Evolutionary conservation across 2,113 vertebrate species (phyloP).

Genomic region (Takifugu flavidus): DNA sequence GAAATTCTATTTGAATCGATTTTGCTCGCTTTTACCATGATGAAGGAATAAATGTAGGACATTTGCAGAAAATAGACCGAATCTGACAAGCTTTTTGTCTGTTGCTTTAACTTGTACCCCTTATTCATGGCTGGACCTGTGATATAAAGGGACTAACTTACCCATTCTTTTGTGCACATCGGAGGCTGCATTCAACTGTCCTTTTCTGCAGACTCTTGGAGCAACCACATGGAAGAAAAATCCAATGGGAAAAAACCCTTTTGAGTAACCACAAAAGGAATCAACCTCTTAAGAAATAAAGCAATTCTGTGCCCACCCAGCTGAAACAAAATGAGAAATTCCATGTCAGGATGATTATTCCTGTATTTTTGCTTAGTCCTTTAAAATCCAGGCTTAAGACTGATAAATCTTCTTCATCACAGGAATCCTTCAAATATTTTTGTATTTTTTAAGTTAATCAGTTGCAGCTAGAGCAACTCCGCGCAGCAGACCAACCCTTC

Average conservation of each 20-base stretch:
- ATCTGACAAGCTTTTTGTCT: slow-evolving; percentile 63
- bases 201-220: slow-evolving; percentile 85
- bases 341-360: slow-evolving; percentile 74
- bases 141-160: slow-evolving; percentile 87
- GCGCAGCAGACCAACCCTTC: slow-evolving; percentile 56
- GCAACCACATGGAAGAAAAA: slow-evolving; percentile 88
- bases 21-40: slow-evolving; percentile 3
- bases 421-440: slow-evolving; percentile 61
- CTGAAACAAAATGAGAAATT: slow-evolving; percentile 76
- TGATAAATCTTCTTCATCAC: slow-evolving; percentile 40
- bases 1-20: slow-evolving; percentile 15
- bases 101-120: slow-evolving; percentile 63
- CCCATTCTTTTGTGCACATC: slow-evolving; percentile 99
- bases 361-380: slow-evolving; percentile 38
- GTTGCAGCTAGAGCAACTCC: slow-evolving; percentile 70
- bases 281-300: slow-evolving; percentile 74
- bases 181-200: slow-evolving; percentile 99
- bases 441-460: slow-evolving; percentile 61
- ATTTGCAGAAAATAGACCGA: slow-evolving; percentile 59
- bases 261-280: slow-evolving; percentile 81
- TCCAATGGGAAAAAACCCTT: slow-evolving; percentile 85
- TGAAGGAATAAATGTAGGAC: slow-evolving; percentile 31
- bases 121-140: slow-evolving; percentile 72
- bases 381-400: slow-evolving; percentile 59
- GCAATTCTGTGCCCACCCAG: slow-evolving; percentile 71